Base-by-base conservation (phyloP, 2,888 invertebrate genomes). In the Zaprionus bogoriensis region DNA sequence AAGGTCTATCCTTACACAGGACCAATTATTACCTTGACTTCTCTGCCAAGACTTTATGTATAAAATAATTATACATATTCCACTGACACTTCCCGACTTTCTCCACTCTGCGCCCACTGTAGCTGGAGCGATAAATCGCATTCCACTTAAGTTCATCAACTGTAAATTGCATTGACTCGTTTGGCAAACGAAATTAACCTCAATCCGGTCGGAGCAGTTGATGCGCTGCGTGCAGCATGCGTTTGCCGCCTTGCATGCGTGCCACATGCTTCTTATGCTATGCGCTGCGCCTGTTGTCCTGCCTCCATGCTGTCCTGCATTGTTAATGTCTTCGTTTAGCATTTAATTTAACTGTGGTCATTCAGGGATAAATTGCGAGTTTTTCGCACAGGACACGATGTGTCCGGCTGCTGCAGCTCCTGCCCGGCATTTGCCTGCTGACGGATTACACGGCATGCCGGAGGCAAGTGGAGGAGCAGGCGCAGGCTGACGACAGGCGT, bases 311-410 rank as follows among this genome's bases (percentile, higher is more conserved):
- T 58, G 53, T 74, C 76, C 79, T 77, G 74, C 73, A 73, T 77
- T 71, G 88, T 80, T 85, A 88, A 88, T 87, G 82, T 81, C 78
- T 87, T 74, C 82, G 79, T 84, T 88, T 85, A 84, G 79, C 82
- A 87, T 87, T 88, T 87, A 82, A 88, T 87, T 88, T 78, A 74
- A 76, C 78, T 82, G 87, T 70, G 87, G 80, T 80, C 76, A 66
- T 80, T 65, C 58, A 41, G 69, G 74, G 45, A 75, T 71, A 77
- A 78, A 80, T 83, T 71, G 60, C 48, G 71, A 6, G 25, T 50
- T 20, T 20, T 19, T 39, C 19, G 19, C 39, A 20, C 20, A 39
- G 19, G 39, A 7, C 27, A 12, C 5, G 6, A 30, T 9, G 32
- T 30, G 7, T 3, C 12, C 44, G 28, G 28, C 19, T 32, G n/a